These are phyloP conservation scores for Apteryx mantelli DNA, from an alignment of 2,113 vertebrate genomes.

Conservation along the genomic window DNA sequence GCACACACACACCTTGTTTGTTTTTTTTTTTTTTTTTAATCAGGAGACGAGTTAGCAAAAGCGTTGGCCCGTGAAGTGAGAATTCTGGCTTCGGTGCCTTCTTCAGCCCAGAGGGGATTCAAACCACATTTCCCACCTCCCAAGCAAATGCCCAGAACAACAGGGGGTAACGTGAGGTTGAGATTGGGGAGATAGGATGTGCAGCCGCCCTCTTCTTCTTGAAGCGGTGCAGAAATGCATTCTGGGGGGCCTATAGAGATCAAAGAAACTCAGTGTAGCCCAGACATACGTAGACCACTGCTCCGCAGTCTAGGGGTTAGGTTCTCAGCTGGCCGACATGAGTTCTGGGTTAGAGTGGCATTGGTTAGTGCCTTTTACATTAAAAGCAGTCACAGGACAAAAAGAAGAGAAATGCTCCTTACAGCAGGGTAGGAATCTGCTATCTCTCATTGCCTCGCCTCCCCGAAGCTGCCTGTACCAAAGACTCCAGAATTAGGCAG, in stretches of 20 bases:
- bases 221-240: neutral
- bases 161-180: constrained; percentile 47
- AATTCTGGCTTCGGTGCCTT: constrained; percentile 34
- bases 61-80: constrained; percentile 56
- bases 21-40: neutral
- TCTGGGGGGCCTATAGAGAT: constrained; percentile 49
- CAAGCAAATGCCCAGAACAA: constrained; percentile 15
- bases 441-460: neutral
- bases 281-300: neutral
- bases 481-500: neutral
- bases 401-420: neutral
- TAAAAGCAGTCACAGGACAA: neutral
- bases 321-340: neutral
- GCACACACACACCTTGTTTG: neutral
- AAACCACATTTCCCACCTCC: constrained; percentile 63
- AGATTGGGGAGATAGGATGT: constrained; percentile 57
- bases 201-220: constrained; percentile 29
- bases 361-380: neutral
- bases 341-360: constrained; percentile 33
- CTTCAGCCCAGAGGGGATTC: constrained; percentile 54
- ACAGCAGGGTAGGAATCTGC: neutral
- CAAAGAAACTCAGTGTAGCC: constrained; percentile 20
- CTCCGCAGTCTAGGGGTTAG: neutral
- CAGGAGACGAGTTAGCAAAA: neutral
- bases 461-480: neutral